These are phyloP conservation scores for Meleagris gallopavo DNA, from an alignment of 2,113 vertebrate genomes.

Conservation along the genomic window DNA sequence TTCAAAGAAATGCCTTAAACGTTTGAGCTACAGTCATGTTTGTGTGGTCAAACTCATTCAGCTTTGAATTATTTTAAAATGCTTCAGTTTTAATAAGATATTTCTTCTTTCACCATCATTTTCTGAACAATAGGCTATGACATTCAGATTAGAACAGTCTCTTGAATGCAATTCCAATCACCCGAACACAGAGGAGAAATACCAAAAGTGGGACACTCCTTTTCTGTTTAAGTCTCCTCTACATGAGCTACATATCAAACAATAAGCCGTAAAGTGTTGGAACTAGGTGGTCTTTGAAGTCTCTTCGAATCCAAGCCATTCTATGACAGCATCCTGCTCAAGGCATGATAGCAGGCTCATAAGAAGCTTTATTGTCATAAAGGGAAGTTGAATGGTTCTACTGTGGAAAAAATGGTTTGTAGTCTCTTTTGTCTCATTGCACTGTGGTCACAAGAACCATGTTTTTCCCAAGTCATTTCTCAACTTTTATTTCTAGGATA, in stretches of 20 bases:
- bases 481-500: not conserved
- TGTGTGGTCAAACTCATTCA: not conserved
- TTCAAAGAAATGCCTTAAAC: not conserved
- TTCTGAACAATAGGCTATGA: not conserved
- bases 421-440: too few relatives aligned
- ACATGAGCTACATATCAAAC: rapidly evolving
- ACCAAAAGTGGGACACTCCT: not conserved
- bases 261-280: rapidly evolving
- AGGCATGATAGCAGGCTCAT: too few relatives aligned
- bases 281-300: not conserved
- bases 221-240: not conserved
- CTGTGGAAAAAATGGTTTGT: rapidly evolving
- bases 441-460: rapidly evolving
- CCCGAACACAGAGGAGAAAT: not conserved
- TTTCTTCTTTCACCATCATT: not conserved
- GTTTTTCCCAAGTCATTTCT: not conserved
- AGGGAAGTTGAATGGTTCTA: not conserved
- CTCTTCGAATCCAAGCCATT: not conserved
- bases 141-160: not conserved
- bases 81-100: too few relatives aligned
- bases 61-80: not conserved
- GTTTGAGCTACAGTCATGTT: not conserved
- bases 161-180: not conserved
- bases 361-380: rapidly evolving
- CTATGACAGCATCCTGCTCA: not conserved